A percentile compares a stretch with the other conserved stretches of the same genome.
phyloP scores from a whole-genome alignment of 2,888 invertebrate species.

The Ceriagrion tenellum region DNA sequence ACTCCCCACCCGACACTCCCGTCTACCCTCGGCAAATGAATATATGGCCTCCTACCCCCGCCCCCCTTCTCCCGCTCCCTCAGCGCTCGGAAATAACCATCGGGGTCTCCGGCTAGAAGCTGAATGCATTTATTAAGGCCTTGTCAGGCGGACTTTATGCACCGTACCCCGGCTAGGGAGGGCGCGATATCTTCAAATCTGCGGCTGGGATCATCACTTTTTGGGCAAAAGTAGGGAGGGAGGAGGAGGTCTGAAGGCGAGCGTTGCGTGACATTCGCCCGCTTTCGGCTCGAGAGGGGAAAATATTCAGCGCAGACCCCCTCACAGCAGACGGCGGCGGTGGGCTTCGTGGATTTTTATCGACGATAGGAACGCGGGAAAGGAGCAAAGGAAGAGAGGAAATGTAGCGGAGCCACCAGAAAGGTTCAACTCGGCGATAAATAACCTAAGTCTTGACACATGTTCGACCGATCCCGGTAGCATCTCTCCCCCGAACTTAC shows the following conservation, averaged over 20 bases:
- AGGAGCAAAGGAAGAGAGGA: too few species aligned
- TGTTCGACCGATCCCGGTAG: too few species aligned
- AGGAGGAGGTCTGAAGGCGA: neutral
- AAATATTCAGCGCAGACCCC: neutral
- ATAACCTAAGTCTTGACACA: too few species aligned
- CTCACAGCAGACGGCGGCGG: neutral
- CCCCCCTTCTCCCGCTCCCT: too few species aligned
- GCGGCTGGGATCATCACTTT: neutral
- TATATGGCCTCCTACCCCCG: neutral
- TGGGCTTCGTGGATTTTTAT: neutral
- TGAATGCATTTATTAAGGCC: conserved; percentile 13
- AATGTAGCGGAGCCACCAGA: too few species aligned
- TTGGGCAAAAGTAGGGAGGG: too few species aligned
- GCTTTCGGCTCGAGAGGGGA: neutral
- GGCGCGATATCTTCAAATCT: conserved; percentile 1
- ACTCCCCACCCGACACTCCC: neutral
- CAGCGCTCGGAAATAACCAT: neutral
- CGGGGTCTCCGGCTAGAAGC: neutral
- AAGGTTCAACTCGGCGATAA: too few species aligned
- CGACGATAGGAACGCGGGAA: too few species aligned
- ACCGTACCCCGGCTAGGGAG: neutral
- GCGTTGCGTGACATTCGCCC: neutral
- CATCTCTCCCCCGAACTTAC: too few species aligned
- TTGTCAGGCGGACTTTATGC: conserved; percentile 24
- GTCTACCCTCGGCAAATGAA: neutral